phyloP scores from a whole-genome alignment of 1,140 invertebrate species.

The Coptotermes formosanus region DNA sequence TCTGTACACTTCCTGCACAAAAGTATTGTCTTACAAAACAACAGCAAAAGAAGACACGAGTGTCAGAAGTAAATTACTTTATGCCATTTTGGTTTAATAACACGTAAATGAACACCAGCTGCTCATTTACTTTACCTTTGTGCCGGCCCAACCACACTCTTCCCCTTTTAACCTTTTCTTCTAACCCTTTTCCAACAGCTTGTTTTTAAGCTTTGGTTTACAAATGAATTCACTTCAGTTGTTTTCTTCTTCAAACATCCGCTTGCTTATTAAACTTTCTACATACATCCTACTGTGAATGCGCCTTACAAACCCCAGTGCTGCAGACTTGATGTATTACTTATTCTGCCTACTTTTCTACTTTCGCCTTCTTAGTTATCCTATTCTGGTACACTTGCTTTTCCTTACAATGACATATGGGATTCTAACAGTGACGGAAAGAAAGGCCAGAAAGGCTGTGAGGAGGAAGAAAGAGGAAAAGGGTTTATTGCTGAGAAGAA shows the following conservation, averaged over 20 bases:
- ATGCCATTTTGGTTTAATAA: conserved; percentile 3
- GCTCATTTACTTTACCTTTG: background rate
- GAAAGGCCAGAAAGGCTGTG: background rate
- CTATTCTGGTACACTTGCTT: background rate
- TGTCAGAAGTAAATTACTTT: background rate
- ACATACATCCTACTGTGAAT: background rate
- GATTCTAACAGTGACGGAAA: background rate
- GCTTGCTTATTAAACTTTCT: conserved; percentile 17
- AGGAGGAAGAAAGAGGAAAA: background rate
- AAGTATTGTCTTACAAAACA: background rate
- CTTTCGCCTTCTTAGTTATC: background rate
- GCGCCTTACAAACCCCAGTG: background rate
- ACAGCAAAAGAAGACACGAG: background rate
- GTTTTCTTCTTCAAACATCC: background rate
- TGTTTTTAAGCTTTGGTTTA: background rate
- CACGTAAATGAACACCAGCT: background rate
- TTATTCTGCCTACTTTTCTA: background rate
- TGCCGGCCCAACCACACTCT: background rate
- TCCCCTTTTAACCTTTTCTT: background rate
- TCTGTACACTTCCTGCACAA: background rate
- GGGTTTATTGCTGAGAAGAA: no score
- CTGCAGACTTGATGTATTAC: background rate
- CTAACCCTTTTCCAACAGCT: background rate
- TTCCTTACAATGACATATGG: background rate
- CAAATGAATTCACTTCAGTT: conserved; percentile 8